Percentiles rank a stretch among this genome's conserved stretches.
phyloP scores from a whole-genome alignment of 2,888 invertebrate species.

The Dynastes tityus region DNA sequence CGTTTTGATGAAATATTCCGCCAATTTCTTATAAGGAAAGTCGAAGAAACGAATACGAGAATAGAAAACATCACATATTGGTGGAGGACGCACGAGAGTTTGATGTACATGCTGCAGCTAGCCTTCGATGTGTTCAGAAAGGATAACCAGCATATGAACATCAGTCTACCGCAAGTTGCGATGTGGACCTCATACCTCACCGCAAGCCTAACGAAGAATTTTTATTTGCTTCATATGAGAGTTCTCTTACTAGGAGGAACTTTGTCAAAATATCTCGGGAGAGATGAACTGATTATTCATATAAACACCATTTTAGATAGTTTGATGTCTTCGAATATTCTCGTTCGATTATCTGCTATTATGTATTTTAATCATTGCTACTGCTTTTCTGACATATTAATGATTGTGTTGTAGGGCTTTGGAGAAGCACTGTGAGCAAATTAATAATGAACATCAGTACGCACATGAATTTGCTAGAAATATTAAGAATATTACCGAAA shows the following conservation, averaged over 20 bases:
- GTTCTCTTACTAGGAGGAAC: conserved; percentile 45
- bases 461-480: conserved; percentile 45
- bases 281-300: conserved; percentile 44
- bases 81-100: conserved; percentile 49
- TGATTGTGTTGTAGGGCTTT: conserved; percentile 21
- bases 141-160: conserved; percentile 31
- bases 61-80: conserved; percentile 45
- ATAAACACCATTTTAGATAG: conserved; percentile 47
- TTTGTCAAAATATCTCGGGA: conserved; percentile 47
- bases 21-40: conserved; percentile 23
- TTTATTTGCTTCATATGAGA: conserved; percentile 41
- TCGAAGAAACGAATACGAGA: conserved; percentile 44
- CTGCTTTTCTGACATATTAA: too few species aligned
- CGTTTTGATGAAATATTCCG: conserved; percentile 36
- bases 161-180: conserved; percentile 44
- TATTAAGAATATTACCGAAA: conserved; percentile 48
- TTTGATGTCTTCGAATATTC: conserved; percentile 39
- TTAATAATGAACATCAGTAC: conserved; percentile 43
- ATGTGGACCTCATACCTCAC: conserved; percentile 47
- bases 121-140: conserved; percentile 42
- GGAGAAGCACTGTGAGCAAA: conserved; percentile 44
- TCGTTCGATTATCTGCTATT: conserved; percentile 40
- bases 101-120: conserved; percentile 48
- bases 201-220: conserved; percentile 32
- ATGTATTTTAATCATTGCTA: conserved; percentile 30